Conservation (phyloP, 2,113 vertebrate genomes). For the Abramis brama region DNA sequence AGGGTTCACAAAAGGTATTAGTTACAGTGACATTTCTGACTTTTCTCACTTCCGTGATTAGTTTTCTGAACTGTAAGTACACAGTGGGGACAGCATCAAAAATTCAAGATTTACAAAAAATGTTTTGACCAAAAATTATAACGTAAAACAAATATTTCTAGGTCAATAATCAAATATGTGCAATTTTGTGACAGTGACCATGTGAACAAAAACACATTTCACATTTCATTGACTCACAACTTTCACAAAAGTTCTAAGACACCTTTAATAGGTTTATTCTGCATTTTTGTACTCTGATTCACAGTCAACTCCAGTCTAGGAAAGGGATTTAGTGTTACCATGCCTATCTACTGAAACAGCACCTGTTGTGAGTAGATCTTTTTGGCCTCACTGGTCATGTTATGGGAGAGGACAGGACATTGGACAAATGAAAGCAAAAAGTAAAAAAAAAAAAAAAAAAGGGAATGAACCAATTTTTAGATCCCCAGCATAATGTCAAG, state of each 20-base stretch:
- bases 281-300: not conserved
- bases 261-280: not conserved
- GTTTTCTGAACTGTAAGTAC: not conserved
- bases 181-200: not conserved
- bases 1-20: not conserved
- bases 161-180: not conserved
- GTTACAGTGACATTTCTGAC: not conserved
- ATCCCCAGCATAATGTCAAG: conserved; percentile 14
- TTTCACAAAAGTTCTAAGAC: no score
- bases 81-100: not conserved
- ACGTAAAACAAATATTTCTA: not conserved
- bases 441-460: not conserved
- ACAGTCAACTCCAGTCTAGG: not conserved
- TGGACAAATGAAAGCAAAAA: not conserved
- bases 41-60: not conserved
- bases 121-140: not conserved
- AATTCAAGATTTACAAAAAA: not conserved
- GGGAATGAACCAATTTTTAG: not conserved
- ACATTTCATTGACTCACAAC: not conserved
- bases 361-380: not conserved
- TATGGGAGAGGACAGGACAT: not conserved
- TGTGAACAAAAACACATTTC: not conserved
- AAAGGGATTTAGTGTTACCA: conserved; percentile 8
- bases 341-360: conserved; percentile 7
- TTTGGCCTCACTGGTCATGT: not conserved